Percentiles rank a stretch among this genome's conserved stretches.
These are phyloP conservation scores for Armadillidium nasatum DNA, from an alignment of 1,140 invertebrate genomes.

Conservation along the genomic window DNA sequence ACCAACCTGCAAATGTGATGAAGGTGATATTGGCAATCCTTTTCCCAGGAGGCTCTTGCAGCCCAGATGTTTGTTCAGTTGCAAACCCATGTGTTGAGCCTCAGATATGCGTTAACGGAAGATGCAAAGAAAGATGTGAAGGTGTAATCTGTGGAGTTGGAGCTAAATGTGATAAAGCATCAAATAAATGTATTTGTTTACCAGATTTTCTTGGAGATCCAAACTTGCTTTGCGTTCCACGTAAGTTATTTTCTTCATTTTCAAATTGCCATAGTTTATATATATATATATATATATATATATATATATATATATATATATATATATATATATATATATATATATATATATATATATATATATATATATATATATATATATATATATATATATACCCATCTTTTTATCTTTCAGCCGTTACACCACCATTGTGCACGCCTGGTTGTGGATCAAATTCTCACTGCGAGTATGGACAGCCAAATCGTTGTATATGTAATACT, in stretches of 20 bases:
- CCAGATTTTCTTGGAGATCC: constrained; percentile 83
- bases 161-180: constrained; percentile 70
- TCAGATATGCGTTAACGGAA: constrained; percentile 74
- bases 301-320: no score
- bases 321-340: no score
- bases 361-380: no score
- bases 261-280: no score
- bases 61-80: constrained; percentile 70
- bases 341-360: no score
- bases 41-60: constrained; percentile 78
- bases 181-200: constrained; percentile 78
- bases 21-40: constrained; percentile 80
- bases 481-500: constrained; percentile 71
- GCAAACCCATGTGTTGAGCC: constrained; percentile 68
- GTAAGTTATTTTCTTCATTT: no score
- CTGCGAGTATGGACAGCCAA: constrained; percentile 73
- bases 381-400: background rate
- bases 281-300: no score
- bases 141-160: constrained; percentile 74
- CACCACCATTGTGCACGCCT: constrained; percentile 71
- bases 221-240: constrained; percentile 81
- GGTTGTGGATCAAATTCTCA: constrained; percentile 74
- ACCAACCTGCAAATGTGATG: constrained; percentile 78
- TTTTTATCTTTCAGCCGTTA: no score
- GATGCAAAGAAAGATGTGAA: constrained; percentile 79